These are phyloP conservation scores for Acrocephalus scirpaceus DNA, from an alignment of 2,797 vertebrate species.

Conservation along the genomic window DNA sequence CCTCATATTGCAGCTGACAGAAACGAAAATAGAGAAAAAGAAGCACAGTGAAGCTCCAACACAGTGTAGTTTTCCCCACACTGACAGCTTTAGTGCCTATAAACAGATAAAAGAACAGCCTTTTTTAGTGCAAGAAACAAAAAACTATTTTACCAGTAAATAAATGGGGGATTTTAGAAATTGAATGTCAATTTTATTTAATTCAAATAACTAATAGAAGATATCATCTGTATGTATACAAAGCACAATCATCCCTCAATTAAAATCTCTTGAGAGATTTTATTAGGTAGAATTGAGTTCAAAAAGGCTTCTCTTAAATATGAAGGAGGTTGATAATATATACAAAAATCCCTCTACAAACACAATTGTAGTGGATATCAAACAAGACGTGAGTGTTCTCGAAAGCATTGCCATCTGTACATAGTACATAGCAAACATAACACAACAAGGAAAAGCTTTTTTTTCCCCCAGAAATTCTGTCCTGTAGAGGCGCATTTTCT, in stretches of 20 bases:
- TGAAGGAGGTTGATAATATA: neutral
- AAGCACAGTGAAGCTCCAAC: neutral
- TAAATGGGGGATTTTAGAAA: neutral
- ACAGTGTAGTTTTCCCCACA: neutral
- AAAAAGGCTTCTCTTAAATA: slow-evolving; percentile 2
- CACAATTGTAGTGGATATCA: neutral
- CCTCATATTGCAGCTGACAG: neutral
- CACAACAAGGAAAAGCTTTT: neutral
- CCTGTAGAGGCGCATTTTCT: no score
- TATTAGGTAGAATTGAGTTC: neutral
- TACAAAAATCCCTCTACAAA: neutral
- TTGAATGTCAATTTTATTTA: neutral
- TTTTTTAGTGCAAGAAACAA: neutral
- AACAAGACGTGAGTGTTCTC: neutral
- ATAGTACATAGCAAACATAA: neutral
- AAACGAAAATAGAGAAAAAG: neutral
- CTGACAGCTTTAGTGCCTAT: neutral
- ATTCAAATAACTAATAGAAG: neutral
- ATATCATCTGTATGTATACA: neutral
- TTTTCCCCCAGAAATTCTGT: neutral
- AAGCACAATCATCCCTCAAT: neutral
- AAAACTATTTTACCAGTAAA: neutral
- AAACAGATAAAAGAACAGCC: neutral
- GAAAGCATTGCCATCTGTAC: neutral
- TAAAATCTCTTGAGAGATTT: neutral